These are phyloP conservation scores for Tethea ocularis DNA, from an alignment of 2,888 invertebrate species.

Conservation along the genomic window DNA sequence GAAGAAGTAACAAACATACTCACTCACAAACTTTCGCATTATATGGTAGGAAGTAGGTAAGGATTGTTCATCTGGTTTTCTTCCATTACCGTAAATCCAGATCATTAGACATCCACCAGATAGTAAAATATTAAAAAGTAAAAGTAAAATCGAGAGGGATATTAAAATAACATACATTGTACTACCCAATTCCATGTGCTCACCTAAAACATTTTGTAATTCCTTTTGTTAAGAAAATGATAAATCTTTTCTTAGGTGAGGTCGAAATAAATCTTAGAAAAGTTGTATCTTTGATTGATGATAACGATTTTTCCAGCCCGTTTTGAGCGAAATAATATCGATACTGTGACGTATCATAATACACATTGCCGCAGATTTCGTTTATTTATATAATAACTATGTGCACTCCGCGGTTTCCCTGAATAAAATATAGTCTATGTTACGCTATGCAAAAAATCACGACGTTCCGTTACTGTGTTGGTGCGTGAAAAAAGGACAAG, in stretches of 20 bases:
- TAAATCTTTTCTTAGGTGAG: constrained; percentile 33
- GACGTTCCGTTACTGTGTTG: too few species aligned
- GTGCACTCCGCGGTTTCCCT: too few species aligned
- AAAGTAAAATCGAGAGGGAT: background rate
- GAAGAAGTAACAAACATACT: too few species aligned
- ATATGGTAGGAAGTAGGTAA: too few species aligned
- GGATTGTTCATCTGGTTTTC: too few species aligned
- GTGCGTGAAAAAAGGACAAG: too few species aligned
- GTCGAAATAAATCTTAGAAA: constrained; percentile 30
- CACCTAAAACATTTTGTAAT: background rate
- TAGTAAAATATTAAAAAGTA: background rate
- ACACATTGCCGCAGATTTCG: background rate
- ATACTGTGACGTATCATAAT: background rate
- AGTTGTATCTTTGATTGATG: constrained; percentile 40
- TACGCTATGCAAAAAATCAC: too few species aligned
- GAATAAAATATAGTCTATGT: too few species aligned
- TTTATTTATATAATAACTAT: background rate
- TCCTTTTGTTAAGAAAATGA: constrained; percentile 26
- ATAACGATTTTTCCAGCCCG: constrained; percentile 27
- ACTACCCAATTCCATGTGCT: background rate
- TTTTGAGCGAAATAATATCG: background rate
- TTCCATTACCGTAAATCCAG: too few species aligned
- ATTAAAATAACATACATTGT: background rate
- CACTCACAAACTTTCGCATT: too few species aligned
- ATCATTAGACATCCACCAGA: too few species aligned